Evolutionary conservation across 2,888 invertebrate species (phyloP).

Genomic region (Agrochola macilenta): DNA sequence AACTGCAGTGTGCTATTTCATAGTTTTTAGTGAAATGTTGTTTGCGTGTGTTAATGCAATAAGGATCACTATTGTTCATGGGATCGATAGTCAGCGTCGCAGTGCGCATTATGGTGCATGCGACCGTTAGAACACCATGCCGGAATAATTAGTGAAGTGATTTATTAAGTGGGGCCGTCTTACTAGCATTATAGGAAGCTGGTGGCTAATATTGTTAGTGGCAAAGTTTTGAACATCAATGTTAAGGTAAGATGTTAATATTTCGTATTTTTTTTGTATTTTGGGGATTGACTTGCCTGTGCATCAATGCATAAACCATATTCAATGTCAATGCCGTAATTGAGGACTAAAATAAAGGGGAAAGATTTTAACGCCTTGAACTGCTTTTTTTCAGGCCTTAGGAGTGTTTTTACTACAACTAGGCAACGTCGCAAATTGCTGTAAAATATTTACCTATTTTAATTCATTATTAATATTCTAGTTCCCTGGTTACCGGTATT

Average conservation of each 20-base stretch:
- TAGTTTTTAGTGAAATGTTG: constrained; percentile 29
- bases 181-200: background rate
- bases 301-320: background rate
- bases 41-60: constrained; percentile 67
- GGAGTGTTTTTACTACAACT: too few species aligned
- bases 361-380: background rate
- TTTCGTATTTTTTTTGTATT: background rate
- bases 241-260: background rate
- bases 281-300: background rate
- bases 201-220: background rate
- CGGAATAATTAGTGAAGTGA: constrained; percentile 35
- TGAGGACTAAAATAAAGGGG: background rate
- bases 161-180: constrained; percentile 13
- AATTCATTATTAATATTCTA: too few species aligned
- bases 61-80: constrained; percentile 55
- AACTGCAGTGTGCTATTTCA: constrained; percentile 62
- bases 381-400: background rate
- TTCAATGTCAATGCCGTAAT: background rate
- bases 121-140: constrained; percentile 39
- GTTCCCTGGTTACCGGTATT: too few species aligned
- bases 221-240: background rate
- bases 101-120: constrained; percentile 65
- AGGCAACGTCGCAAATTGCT: too few species aligned
- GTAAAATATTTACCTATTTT: too few species aligned
- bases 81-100: constrained; percentile 69